Evolutionary conservation across 2,797 vertebrate genomes (phyloP).

Genomic region (Acanthurus leucopareius): DNA sequence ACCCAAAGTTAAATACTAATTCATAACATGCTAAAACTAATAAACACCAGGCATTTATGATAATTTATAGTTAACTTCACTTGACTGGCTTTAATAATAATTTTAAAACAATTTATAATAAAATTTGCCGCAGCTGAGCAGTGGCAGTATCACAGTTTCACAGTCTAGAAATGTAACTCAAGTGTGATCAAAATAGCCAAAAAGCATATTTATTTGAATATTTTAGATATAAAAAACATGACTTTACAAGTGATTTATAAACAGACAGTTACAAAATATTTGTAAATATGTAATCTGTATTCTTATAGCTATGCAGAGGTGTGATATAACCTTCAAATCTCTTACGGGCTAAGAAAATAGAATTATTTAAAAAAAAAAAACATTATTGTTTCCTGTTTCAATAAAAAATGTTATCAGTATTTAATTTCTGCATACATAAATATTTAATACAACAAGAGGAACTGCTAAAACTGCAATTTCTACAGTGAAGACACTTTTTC

Average conservation of each 20-base stretch:
- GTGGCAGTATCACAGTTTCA: not conserved
- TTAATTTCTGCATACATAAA: constrained; percentile 3
- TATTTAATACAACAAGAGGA: constrained; percentile 23
- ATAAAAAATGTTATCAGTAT: constrained; percentile 7
- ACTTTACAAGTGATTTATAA: not conserved
- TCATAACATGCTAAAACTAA: not conserved
- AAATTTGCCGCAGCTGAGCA: not conserved
- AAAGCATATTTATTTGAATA: not conserved
- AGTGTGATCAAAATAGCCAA: not conserved
- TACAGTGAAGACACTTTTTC: not conserved
- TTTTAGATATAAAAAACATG: constrained; percentile 16
- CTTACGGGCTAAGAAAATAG: constrained; percentile 23
- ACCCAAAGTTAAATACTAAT: not conserved
- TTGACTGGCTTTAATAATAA: not conserved
- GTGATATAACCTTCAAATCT: constrained; percentile 20
- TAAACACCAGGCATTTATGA: not conserved
- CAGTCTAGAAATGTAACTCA: not conserved
- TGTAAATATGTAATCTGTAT: not conserved
- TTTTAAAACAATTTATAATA: not conserved
- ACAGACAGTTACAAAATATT: constrained; percentile 1
- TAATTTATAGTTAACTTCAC: not conserved
- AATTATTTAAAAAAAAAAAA: constrained; percentile 13
- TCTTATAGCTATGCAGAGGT: constrained; percentile 7
- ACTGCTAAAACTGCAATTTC: not conserved
- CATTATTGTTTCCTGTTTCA: not conserved